A percentile compares a stretch with the other conserved stretches of the same genome.
These are phyloP conservation scores for Athrips mouffetella DNA, from an alignment of 2,888 invertebrate species.

Conservation along the genomic window DNA sequence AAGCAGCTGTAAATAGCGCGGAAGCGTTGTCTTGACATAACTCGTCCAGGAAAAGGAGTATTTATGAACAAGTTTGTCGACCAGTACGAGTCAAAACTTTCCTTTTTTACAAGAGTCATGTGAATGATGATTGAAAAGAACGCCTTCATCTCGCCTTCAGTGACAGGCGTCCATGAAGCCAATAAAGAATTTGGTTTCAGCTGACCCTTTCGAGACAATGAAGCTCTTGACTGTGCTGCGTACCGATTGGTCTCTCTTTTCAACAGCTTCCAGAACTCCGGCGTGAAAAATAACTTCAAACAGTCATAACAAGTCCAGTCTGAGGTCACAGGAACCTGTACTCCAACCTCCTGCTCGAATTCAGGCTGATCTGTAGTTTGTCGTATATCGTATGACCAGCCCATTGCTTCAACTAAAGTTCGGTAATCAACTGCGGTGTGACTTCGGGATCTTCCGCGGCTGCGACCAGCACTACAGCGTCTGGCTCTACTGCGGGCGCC, in stretches of 20 bases:
- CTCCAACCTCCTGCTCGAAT: neutral
- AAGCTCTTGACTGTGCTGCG: slow-evolving; percentile 14
- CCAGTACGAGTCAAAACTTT: slow-evolving; percentile 27
- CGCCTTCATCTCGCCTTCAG: slow-evolving; percentile 15
- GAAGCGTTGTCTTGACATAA: slow-evolving; percentile 24
- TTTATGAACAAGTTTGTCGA: slow-evolving; percentile 23
- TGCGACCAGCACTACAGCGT: too few species aligned
- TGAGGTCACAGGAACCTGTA: neutral
- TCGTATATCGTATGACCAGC: neutral
- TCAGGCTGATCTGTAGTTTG: neutral
- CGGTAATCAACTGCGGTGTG: too few species aligned
- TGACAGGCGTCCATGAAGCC: slow-evolving; percentile 22
- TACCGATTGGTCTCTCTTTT: neutral
- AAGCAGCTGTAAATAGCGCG: slow-evolving; percentile 26
- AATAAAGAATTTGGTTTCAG: slow-evolving; percentile 10
- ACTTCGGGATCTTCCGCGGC: too few species aligned
- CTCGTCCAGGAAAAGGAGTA: slow-evolving; percentile 23
- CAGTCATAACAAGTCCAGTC: neutral
- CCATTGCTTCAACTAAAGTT: neutral
- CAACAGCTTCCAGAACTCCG: neutral
- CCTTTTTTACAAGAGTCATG: slow-evolving; percentile 23
- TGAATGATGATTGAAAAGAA: slow-evolving; percentile 21
- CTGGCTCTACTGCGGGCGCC: too few species aligned
- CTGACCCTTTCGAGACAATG: neutral
- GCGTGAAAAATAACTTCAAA: neutral